Conservation (phyloP, 1,140 invertebrate genomes). For the Aphidius gifuensis region DNA sequence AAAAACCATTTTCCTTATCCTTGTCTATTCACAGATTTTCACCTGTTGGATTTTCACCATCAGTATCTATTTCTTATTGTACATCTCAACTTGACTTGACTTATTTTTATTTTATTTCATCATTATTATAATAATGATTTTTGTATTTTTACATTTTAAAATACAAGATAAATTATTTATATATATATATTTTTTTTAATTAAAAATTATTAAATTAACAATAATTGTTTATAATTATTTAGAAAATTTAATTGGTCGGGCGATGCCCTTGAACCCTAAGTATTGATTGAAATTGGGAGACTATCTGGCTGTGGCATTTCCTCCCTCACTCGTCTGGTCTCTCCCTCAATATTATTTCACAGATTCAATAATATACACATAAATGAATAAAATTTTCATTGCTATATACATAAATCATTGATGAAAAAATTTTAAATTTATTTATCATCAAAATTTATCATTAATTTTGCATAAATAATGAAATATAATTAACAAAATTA, state of each 20-base stretch:
- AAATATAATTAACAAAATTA: too few species aligned
- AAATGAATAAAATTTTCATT: neutral
- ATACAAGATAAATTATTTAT: neutral
- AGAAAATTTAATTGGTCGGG: constrained; percentile 50
- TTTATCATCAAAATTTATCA: too few species aligned
- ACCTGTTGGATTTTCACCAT: constrained; percentile 49
- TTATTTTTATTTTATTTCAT: constrained; percentile 12
- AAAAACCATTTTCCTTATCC: constrained; percentile 18
- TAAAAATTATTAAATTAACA: constrained; percentile 29
- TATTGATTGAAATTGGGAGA: constrained; percentile 53
- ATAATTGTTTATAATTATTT: constrained; percentile 36
- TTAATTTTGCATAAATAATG: too few species aligned
- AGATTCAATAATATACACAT: constrained; percentile 2
- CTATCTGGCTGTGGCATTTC: constrained; percentile 43
- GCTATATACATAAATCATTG: too few species aligned
- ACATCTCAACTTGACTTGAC: constrained; percentile 10
- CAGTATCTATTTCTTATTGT: constrained; percentile 36
- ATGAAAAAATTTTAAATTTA: too few species aligned
- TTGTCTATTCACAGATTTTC: constrained; percentile 49
- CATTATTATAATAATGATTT: neutral
- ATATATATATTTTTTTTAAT: constrained; percentile 20
- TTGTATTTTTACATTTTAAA: neutral
- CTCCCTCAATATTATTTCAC: constrained; percentile 13
- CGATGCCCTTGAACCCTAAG: constrained; percentile 56
- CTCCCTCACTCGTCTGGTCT: constrained; percentile 30